phyloP scores from a whole-genome alignment of 1,140 invertebrate genomes.

The Platyura marginata region DNA sequence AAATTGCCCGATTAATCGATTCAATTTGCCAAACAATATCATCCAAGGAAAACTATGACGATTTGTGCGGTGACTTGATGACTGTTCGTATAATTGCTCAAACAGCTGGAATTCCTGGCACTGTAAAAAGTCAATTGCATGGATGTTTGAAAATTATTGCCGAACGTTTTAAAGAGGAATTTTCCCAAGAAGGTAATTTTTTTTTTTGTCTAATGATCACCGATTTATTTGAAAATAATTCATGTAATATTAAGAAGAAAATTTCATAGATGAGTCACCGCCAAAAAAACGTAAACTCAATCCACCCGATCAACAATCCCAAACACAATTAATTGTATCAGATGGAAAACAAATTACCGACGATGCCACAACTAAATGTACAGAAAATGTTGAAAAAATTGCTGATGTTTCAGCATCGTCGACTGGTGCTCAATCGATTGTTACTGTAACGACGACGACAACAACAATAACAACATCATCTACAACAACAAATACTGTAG shows the following conservation, averaged over 20 bases:
- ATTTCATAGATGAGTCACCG: neutral
- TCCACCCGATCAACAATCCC: neutral
- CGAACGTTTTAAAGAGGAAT: constrained; percentile 1
- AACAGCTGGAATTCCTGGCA: constrained; percentile 3
- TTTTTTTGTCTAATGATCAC: neutral
- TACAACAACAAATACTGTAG: neutral
- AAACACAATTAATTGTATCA: neutral
- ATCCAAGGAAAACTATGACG: constrained; percentile 22
- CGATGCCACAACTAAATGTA: neutral
- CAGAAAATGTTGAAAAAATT: neutral
- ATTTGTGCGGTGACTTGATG: constrained; percentile 23
- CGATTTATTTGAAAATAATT: neutral
- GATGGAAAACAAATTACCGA: neutral
- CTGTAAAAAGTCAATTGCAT: neutral
- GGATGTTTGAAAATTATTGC: neutral
- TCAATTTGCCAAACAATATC: constrained; percentile 22
- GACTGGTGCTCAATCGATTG: neutral
- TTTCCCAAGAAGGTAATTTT: neutral
- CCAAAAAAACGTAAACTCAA: constrained; percentile 1
- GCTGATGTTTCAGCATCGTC: neutral
- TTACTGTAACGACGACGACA: neutral
- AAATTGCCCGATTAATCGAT: constrained; percentile 21
- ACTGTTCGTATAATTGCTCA: constrained; percentile 22
- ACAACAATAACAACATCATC: neutral
- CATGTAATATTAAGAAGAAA: neutral